phyloP scores from a whole-genome alignment of 2,797 vertebrate genomes.

The Moxostoma hubbsi region DNA sequence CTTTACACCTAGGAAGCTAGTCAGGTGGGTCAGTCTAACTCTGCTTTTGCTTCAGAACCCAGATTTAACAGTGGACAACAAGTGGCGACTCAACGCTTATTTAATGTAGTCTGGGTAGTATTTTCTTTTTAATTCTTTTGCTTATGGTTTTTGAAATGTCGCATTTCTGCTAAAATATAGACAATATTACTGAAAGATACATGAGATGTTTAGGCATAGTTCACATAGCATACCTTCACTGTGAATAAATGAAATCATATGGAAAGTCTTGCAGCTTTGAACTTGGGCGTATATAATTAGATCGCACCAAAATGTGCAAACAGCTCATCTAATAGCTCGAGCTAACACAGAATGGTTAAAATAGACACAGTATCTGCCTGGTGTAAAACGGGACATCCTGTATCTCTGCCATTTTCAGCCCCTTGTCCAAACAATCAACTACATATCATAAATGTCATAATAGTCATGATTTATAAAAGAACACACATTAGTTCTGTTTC shows the following conservation, averaged over 20 bases:
- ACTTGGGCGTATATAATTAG: conserved; percentile 52
- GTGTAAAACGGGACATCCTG: background rate
- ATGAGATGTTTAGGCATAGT: background rate
- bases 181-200: background rate
- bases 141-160: background rate
- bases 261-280: conserved; percentile 21
- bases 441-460: too few species aligned
- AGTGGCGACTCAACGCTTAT: background rate
- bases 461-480: too few species aligned
- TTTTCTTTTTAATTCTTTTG: too few species aligned
- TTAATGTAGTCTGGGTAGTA: too few species aligned
- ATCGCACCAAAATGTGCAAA: conserved; percentile 34
- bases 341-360: background rate
- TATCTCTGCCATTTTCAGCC: background rate
- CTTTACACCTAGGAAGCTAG: background rate
- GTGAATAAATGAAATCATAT: conserved; percentile 51
- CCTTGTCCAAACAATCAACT: too few species aligned
- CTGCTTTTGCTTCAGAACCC: background rate
- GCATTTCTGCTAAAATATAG: background rate
- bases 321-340: background rate
- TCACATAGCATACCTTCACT: conserved; percentile 8
- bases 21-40: background rate
- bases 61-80: too few species aligned
- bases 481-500: too few species aligned
- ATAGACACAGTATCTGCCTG: background rate